phyloP scores from a whole-genome alignment of 2,888 invertebrate genomes.

The Ophion slaviceki region DNA sequence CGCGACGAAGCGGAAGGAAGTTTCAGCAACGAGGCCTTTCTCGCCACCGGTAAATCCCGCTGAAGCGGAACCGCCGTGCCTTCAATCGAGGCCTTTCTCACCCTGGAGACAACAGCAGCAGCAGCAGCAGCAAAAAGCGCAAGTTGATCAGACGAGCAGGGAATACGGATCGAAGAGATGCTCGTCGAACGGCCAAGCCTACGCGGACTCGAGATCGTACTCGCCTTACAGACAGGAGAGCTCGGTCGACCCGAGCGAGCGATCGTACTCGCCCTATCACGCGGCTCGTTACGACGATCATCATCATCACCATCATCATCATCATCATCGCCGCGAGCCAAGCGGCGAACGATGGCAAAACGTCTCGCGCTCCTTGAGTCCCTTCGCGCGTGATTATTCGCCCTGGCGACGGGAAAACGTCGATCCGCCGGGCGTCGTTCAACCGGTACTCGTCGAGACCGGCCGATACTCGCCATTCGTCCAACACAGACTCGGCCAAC shows the following conservation, averaged over 20 bases:
- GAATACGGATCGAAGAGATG: conserved; percentile 67
- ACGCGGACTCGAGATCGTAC: conserved; percentile 65
- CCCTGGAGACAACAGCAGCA: conserved; percentile 74
- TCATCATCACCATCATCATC: background rate
- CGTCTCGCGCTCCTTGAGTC: conserved; percentile 78
- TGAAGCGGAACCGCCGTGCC: conserved; percentile 71
- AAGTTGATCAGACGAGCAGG: conserved; percentile 64
- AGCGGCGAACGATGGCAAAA: conserved; percentile 78
- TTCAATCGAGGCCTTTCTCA: conserved; percentile 77
- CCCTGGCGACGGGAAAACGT: conserved; percentile 82
- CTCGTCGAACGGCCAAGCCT: conserved; percentile 70
- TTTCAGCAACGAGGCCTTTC: conserved; percentile 73
- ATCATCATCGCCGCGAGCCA: conserved; percentile 65
- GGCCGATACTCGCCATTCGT: conserved; percentile 79
- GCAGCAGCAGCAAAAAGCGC: conserved; percentile 28
- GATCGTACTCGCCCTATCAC: conserved; percentile 78
- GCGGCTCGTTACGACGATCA: conserved; percentile 73
- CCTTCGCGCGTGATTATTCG: conserved; percentile 81
- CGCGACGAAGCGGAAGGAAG: conserved; percentile 78
- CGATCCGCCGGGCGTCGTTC: conserved; percentile 81
- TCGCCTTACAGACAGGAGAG: conserved; percentile 75
- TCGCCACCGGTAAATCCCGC: conserved; percentile 75
- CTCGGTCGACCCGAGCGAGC: conserved; percentile 69
- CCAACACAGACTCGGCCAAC: conserved; percentile 78
- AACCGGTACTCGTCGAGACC: conserved; percentile 73